Evolutionary conservation across 2,797 vertebrate genomes (phyloP).

Genomic region (Ptychadena robeensis): DNA sequence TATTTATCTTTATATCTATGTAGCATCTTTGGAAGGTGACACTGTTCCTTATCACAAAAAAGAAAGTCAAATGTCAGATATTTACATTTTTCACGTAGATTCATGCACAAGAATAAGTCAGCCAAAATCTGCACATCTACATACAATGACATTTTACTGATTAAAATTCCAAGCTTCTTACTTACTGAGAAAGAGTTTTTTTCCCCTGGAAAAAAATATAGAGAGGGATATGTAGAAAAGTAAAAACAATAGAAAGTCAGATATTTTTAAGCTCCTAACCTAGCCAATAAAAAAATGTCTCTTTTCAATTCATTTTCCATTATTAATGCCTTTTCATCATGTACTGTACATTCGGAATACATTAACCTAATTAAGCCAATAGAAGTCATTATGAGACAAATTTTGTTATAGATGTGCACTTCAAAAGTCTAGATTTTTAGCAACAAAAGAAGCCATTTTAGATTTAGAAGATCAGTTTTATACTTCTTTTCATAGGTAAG

Average conservation of each 20-base stretch:
- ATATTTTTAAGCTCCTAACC: slow-evolving; percentile 17
- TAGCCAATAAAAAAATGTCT: not conserved
- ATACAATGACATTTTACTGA: no score
- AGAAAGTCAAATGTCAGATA: no score
- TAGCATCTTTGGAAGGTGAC: no score
- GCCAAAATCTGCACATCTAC: no score
- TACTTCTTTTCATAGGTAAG: not conserved
- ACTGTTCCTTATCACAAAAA: no score
- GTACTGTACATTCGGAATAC: slow-evolving; percentile 12
- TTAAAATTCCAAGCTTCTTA: no score
- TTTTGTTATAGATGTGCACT: not conserved
- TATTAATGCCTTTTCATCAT: slow-evolving; percentile 18
- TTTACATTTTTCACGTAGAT: no score
- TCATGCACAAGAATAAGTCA: no score
- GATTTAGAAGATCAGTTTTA: not conserved
- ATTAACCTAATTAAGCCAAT: slow-evolving; percentile 30
- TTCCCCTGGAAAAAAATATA: not conserved
- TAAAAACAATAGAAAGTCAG: not conserved
- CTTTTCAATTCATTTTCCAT: slow-evolving; percentile 6
- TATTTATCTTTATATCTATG: no score
- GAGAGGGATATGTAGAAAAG: not conserved
- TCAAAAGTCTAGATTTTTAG: not conserved
- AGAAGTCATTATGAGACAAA: not conserved
- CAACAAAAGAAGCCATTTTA: not conserved
- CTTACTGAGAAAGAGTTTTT: not conserved